These are phyloP conservation scores for Hyppa rectilinea DNA, from an alignment of 2,888 invertebrate species.

Conservation along the genomic window DNA sequence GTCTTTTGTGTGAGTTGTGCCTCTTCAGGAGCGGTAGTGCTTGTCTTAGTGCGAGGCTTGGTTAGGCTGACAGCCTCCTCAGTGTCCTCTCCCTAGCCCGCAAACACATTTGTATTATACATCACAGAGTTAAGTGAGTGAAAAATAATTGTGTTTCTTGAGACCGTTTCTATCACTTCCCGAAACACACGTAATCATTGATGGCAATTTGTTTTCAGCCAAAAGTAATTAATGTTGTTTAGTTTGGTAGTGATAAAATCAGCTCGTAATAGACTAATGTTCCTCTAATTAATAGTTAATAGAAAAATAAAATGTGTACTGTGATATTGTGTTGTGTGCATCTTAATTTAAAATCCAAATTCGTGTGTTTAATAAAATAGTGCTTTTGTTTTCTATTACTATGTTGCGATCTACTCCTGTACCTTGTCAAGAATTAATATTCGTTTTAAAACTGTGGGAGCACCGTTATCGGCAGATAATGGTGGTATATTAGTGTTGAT, in stretches of 20 bases:
- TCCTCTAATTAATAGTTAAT: conserved; percentile 51
- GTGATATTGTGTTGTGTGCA: conserved; percentile 53
- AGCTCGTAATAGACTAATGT: conserved; percentile 26
- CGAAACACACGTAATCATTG: too few relatives aligned
- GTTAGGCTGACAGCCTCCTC: conserved; percentile 88
- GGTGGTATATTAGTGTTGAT: conserved; percentile 72
- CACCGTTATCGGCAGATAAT: conserved; percentile 61
- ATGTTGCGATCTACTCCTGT: conserved; percentile 67
- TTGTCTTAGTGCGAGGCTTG: conserved; percentile 88
- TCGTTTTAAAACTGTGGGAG: conserved; percentile 77
- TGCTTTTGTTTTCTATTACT: conserved; percentile 42
- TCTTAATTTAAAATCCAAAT: conserved; percentile 40
- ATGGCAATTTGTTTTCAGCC: background rate
- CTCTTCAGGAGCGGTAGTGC: conserved; percentile 88
- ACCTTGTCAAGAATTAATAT: conserved; percentile 83
- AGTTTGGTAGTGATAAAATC: conserved; percentile 37
- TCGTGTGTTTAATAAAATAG: conserved; percentile 43
- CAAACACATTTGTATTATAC: conserved; percentile 71
- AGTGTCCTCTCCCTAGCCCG: conserved; percentile 87
- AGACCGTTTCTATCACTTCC: conserved; percentile 38
- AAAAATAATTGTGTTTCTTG: conserved; percentile 36
- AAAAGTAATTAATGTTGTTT: background rate
- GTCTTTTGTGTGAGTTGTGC: conserved; percentile 89
- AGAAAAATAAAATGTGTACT: conserved; percentile 43
- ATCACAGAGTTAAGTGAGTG: conserved; percentile 63